phyloP scores from a whole-genome alignment of 1,140 invertebrate genomes.

The Drosophila teissieri region DNA sequence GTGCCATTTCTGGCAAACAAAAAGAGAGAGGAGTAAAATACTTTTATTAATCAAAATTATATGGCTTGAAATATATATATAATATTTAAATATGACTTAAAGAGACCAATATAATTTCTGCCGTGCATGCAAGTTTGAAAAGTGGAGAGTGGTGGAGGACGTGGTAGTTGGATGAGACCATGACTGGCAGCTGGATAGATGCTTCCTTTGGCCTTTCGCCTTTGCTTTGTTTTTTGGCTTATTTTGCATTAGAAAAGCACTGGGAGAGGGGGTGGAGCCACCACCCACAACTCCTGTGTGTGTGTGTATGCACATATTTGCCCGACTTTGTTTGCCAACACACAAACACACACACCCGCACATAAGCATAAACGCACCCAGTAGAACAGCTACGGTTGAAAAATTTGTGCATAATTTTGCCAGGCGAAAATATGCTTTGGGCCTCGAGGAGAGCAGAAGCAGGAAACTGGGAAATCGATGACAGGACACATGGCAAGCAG shows the following conservation, averaged over 20 bases:
- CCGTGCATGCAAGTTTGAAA: not conserved
- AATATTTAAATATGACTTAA: not conserved
- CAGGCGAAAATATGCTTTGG: constrained; percentile 68
- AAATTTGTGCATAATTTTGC: constrained; percentile 71
- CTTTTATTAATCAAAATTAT: not conserved
- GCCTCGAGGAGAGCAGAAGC: constrained; percentile 18
- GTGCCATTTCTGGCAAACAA: not conserved
- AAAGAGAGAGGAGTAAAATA: not conserved
- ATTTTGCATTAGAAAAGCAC: constrained; percentile 63
- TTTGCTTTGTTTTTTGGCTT: constrained; percentile 56
- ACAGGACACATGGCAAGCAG: constrained; percentile 31
- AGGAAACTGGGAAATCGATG: constrained; percentile 36
- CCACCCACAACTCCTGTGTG: constrained; percentile 5
- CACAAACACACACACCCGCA: not conserved
- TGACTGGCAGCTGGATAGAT: constrained; percentile 31
- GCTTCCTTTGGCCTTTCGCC: constrained; percentile 24
- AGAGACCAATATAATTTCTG: not conserved
- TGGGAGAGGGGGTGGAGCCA: not conserved
- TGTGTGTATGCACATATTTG: constrained; percentile 60
- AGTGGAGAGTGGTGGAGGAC: not conserved
- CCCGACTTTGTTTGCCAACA: constrained; percentile 56
- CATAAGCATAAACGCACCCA: not conserved
- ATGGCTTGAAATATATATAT: too few relatives aligned
- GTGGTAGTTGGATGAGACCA: constrained; percentile 11
- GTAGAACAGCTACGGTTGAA: constrained; percentile 28